Conservation (phyloP, 2,797 vertebrate species). For the Enteromius fasciolatus region DNA sequence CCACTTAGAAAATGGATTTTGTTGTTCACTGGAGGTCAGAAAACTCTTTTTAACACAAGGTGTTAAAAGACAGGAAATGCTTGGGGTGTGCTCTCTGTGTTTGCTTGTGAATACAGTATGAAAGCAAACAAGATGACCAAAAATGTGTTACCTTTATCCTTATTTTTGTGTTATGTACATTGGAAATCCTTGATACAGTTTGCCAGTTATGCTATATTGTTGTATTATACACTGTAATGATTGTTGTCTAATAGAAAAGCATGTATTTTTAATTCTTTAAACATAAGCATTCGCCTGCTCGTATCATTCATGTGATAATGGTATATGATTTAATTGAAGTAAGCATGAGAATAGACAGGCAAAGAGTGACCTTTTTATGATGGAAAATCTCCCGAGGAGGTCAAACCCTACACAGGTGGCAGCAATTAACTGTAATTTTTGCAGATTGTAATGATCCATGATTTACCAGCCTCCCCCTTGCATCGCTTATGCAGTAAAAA, state of each 20-base stretch:
- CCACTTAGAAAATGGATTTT: neutral
- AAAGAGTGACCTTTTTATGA: constrained; percentile 77
- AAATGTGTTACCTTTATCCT: neutral
- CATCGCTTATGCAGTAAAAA: constrained; percentile 75
- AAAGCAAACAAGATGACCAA: neutral
- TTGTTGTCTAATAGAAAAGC: neutral
- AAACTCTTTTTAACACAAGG: neutral
- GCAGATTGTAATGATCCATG: constrained; percentile 88
- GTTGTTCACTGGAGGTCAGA: neutral
- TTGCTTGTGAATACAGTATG: neutral
- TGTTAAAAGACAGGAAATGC: neutral
- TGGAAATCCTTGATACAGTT: neutral
- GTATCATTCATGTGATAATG: neutral
- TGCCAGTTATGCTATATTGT: neutral
- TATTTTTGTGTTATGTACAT: neutral
- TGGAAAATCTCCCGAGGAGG: constrained; percentile 80
- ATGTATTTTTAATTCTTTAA: neutral
- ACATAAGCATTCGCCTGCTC: neutral
- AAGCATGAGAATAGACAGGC: constrained; percentile 58
- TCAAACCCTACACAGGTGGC: constrained; percentile 87
- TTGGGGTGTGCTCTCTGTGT: neutral
- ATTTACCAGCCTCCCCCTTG: constrained; percentile 76
- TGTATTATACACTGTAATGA: neutral
- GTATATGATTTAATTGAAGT: constrained; percentile 23
- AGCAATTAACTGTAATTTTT: constrained; percentile 90